These are phyloP conservation scores for Diorhabda elongata DNA, from an alignment of 1,140 invertebrate species.

Conservation along the genomic window DNA sequence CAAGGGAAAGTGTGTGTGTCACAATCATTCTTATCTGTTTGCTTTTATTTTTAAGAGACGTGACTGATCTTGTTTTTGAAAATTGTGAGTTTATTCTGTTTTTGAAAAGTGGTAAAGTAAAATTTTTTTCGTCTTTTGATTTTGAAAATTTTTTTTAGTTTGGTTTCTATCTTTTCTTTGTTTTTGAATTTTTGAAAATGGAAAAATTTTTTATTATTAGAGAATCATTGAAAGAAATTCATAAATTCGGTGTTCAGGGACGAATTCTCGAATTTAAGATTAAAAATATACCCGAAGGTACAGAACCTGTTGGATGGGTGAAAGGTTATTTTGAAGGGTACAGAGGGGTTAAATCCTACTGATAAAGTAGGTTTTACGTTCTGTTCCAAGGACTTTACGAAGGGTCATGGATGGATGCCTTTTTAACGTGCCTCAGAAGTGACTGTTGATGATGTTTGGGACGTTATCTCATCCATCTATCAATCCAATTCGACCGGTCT, in stretches of 20 bases:
- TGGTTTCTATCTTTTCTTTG: no score
- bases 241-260: not conserved
- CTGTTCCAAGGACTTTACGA: slow-evolving; percentile 10
- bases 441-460: slow-evolving; percentile 6
- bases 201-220: not conserved
- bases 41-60: no score
- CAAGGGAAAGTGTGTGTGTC: no score
- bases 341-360: not conserved
- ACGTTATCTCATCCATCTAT: slow-evolving; percentile 7
- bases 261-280: not conserved
- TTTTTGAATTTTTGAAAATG: not conserved
- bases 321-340: not conserved
- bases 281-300: not conserved
- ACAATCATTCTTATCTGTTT: no score
- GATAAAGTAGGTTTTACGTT: slow-evolving; percentile 8
- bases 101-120: no score
- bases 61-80: no score
- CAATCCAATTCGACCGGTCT: slow-evolving; percentile 6
- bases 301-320: not conserved
- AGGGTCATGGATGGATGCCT: slow-evolving; percentile 3
- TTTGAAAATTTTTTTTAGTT: no score
- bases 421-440: not conserved
- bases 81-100: no score
- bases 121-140: no score
- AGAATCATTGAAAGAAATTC: not conserved